phyloP scores from a whole-genome alignment of 92 coral and sea anemone genomes.

The Blastomussa wellsi region DNA sequence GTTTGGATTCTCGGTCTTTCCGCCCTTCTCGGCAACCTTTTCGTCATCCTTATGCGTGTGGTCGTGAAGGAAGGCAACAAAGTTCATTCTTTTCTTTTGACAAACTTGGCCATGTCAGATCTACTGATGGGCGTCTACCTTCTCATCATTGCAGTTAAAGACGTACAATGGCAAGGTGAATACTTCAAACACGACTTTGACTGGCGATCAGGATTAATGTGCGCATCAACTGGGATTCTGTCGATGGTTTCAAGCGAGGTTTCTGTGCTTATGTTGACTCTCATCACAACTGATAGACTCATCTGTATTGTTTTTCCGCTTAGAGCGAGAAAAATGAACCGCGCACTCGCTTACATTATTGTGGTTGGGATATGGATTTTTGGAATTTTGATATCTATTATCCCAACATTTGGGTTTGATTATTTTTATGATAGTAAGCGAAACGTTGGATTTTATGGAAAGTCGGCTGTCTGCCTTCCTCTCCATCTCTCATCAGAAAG shows the following conservation, averaged over 20 bases:
- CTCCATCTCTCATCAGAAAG: constrained; percentile 72
- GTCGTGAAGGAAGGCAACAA: constrained; percentile 69
- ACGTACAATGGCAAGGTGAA: constrained; percentile 71
- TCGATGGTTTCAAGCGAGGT: constrained; percentile 87
- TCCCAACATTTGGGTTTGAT: constrained; percentile 55
- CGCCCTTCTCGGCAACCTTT: constrained; percentile 77
- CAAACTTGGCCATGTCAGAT: constrained; percentile 86
- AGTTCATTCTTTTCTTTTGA: constrained; percentile 76
- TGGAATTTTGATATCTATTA: constrained; percentile 53
- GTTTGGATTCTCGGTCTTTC: constrained; percentile 87
- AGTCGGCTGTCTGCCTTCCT: constrained; percentile 90
- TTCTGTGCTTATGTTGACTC: constrained; percentile 73
- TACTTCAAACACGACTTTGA: constrained; percentile 80
- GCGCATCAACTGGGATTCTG: constrained; percentile 72
- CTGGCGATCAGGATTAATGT: constrained; percentile 80
- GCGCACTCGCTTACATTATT: constrained; percentile 15
- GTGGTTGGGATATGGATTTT: constrained; percentile 53
- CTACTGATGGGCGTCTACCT: constrained; percentile 83
- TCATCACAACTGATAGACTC: constrained; percentile 84
- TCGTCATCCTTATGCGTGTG: constrained; percentile 70
- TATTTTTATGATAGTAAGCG: constrained; percentile 69
- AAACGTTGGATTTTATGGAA: constrained; percentile 70
- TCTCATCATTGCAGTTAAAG: constrained; percentile 76
- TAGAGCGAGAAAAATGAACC: constrained; percentile 44
- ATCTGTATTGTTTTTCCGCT: constrained; percentile 79